These are phyloP conservation scores for Sebastes miniatus DNA, from an alignment of 2,797 vertebrate species.

Conservation along the genomic window DNA sequence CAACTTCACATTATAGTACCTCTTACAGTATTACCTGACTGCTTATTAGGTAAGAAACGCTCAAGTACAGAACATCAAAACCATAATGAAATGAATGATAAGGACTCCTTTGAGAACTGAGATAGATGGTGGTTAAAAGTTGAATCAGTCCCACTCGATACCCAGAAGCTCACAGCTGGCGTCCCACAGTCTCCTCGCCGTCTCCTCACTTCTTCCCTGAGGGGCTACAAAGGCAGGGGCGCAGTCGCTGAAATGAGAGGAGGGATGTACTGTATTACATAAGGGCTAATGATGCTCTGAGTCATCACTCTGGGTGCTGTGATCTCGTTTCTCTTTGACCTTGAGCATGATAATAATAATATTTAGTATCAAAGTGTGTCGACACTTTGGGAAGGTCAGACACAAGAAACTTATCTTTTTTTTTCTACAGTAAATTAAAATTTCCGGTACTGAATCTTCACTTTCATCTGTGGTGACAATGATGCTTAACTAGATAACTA, in stretches of 20 bases:
- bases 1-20: conserved; percentile 65
- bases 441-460: not conserved
- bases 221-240: conserved; percentile 87
- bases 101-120: conserved; percentile 30
- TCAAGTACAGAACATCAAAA: conserved; percentile 50
- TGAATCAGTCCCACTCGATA: conserved; percentile 87
- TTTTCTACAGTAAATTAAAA: not conserved
- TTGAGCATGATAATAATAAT: not conserved
- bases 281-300: conserved; percentile 5
- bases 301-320: not conserved
- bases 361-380: not conserved
- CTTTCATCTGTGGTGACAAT: not conserved
- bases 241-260: conserved; percentile 85
- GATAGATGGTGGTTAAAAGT: not conserved
- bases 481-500: not conserved
- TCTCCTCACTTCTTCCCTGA: conserved; percentile 86
- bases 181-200: conserved; percentile 88
- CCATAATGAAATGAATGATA: conserved; percentile 39
- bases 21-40: conserved; percentile 59
- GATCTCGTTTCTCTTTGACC: not conserved
- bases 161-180: conserved; percentile 91
- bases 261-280: not conserved
- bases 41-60: conserved; percentile 48
- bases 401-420: not conserved
- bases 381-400: not conserved